Percentiles rank a stretch among this genome's conserved stretches.
Conservation (phyloP, 35 echinoderm and acorn worm species). For the Strongylocentrotus purpuratus region DNA sequence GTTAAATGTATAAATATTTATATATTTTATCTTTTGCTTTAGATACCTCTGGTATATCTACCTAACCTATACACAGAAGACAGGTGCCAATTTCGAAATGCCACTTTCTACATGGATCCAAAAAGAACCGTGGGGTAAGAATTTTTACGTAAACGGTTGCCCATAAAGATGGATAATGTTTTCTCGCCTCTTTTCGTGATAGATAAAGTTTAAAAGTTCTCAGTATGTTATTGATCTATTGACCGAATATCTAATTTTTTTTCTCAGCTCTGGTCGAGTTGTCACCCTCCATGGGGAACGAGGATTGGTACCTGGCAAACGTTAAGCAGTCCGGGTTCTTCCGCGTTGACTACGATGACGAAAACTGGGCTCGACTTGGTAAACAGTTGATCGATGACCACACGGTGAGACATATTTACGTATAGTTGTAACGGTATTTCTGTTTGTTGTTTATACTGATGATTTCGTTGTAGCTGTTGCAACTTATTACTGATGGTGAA, state of each 20-base stretch:
- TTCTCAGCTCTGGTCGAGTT: constrained; percentile 22
- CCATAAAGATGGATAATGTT: no score
- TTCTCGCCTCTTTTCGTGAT: no score
- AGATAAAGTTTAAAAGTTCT: no score
- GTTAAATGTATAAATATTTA: background rate
- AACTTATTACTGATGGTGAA: no score
- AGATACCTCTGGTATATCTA: constrained; percentile 87
- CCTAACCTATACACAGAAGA: constrained; percentile 70
- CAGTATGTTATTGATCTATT: no score
- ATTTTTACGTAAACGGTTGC: no score
- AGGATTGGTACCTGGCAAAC: constrained; percentile 88
- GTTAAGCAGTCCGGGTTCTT: constrained; percentile 79
- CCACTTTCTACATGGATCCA: constrained; percentile 58
- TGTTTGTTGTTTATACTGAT: no score
- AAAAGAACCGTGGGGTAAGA: constrained; percentile 53
- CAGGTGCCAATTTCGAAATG: constrained; percentile 52
- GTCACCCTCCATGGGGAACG: background rate
- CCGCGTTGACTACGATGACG: constrained; percentile 86
- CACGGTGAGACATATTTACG: constrained; percentile 47
- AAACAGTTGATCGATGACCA: constrained; percentile 54
- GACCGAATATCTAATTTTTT: no score
- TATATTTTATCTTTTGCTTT: background rate
- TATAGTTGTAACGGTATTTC: no score
- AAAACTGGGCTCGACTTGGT: constrained; percentile 74
- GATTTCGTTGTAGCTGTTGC: no score